These are phyloP conservation scores for Mythimna impura DNA, from an alignment of 2,888 invertebrate genomes.

Conservation along the genomic window DNA sequence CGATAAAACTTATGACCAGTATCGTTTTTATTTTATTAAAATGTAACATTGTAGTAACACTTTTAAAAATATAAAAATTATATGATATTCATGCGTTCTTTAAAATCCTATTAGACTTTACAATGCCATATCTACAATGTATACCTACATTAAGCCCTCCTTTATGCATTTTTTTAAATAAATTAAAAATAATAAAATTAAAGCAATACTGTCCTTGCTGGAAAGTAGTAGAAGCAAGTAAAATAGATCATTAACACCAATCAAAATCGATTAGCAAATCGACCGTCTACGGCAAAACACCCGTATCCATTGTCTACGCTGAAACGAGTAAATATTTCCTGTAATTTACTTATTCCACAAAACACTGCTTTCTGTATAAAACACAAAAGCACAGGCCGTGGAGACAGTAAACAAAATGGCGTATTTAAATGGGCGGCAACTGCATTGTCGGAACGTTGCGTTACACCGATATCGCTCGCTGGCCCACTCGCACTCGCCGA, in stretches of 20 bases:
- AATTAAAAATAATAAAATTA: background rate
- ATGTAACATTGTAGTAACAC: too few relatives aligned
- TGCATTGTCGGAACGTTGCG: slow-evolving; percentile 83
- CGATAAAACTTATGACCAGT: too few relatives aligned
- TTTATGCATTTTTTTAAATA: background rate
- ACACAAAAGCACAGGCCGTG: slow-evolving; percentile 83
- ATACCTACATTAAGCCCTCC: background rate
- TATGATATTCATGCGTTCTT: background rate
- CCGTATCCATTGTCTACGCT: slow-evolving; percentile 73
- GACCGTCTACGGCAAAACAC: slow-evolving; percentile 46
- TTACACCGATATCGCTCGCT: slow-evolving; percentile 75
- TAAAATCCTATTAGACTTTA: background rate
- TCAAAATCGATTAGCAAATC: slow-evolving; percentile 60
- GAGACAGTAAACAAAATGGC: slow-evolving; percentile 90
- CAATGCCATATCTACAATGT: background rate
- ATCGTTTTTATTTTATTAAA: too few relatives aligned
- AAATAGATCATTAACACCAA: slow-evolving; percentile 38
- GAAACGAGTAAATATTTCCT: slow-evolving; percentile 87
- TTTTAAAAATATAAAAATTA: too few relatives aligned
- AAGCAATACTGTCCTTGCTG: background rate
- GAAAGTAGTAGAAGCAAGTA: background rate
- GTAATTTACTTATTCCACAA: slow-evolving; percentile 87
- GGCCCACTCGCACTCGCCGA: slow-evolving; percentile 79
- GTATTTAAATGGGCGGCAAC: slow-evolving; percentile 90
- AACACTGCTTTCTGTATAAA: slow-evolving; percentile 87